Conservation (phyloP, 2,888 invertebrate species). For the Chrysotoxum bicinctum region DNA sequence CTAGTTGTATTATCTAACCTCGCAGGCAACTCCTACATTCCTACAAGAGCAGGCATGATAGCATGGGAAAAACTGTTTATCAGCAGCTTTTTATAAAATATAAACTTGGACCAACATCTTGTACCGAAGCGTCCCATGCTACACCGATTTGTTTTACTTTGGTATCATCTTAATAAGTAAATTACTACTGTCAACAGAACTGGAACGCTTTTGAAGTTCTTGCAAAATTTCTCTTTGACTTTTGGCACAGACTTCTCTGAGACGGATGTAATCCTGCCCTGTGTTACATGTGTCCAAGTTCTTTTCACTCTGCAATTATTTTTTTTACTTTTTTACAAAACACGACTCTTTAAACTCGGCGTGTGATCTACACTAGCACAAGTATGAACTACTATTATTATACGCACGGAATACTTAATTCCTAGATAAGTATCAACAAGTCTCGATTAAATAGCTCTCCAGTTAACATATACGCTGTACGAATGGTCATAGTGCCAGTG, state of each 20-base stretch:
- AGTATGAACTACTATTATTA: conserved; percentile 18
- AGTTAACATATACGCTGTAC: neutral
- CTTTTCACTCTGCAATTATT: conserved; percentile 8
- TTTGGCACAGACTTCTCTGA: neutral
- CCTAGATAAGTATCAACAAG: conserved; percentile 26
- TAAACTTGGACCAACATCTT: too few relatives aligned
- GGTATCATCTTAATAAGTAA: too few relatives aligned
- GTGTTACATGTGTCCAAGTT: neutral
- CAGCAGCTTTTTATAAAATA: too few relatives aligned
- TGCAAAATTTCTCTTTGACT: neutral
- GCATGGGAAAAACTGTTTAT: too few relatives aligned
- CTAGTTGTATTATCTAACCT: neutral
- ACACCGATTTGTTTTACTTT: too few relatives aligned
- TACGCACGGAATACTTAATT: conserved; percentile 49
- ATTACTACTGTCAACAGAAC: too few relatives aligned
- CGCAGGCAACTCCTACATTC: neutral
- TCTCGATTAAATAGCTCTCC: conserved; percentile 17
- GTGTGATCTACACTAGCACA: conserved; percentile 33
- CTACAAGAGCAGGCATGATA: neutral
- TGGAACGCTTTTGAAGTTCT: neutral
- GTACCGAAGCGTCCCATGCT: too few relatives aligned
- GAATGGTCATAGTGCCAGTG: neutral
- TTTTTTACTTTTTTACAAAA: too few relatives aligned
- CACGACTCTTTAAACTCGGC: neutral
- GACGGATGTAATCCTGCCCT: neutral